These are phyloP conservation scores for Aphidius colemani DNA, from an alignment of 2,888 invertebrate genomes.

Conservation along the genomic window DNA sequence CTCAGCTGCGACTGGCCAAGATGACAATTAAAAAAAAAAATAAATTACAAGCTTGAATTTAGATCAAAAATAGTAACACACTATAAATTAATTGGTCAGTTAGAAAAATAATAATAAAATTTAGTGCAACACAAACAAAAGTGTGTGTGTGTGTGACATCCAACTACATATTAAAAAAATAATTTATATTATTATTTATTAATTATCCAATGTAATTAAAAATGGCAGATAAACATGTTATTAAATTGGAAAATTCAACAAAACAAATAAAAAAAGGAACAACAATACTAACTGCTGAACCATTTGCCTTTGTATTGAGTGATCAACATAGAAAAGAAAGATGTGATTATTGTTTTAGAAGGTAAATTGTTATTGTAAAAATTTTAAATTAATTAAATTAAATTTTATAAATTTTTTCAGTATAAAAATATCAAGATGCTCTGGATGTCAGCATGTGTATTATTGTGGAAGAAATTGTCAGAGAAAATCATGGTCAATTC, in stretches of 20 bases:
- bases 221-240: not conserved
- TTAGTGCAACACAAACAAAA: too few relatives aligned
- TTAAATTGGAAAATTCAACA: not conserved
- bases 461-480: conserved; percentile 86
- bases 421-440: conserved; percentile 76
- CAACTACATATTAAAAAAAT: too few relatives aligned
- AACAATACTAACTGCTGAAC: conserved; percentile 72
- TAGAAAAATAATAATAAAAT: too few relatives aligned
- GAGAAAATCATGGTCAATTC: conserved; percentile 78
- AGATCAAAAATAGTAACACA: too few relatives aligned
- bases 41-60: not conserved
- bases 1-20: not conserved
- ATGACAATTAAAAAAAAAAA: not conserved
- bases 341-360: conserved; percentile 74
- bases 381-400: too few relatives aligned
- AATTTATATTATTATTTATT: too few relatives aligned
- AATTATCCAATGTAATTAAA: not conserved
- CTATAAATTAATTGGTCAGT: too few relatives aligned
- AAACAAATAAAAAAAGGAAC: conserved; percentile 64
- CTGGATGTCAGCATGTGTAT: conserved; percentile 79
- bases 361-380: not conserved
- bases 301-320: conserved; percentile 75
- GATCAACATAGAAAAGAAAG: conserved; percentile 71
- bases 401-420: conserved; percentile 58
- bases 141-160: too few relatives aligned